These are phyloP conservation scores for Tympanuchus pallidicinctus DNA, from an alignment of 2,113 vertebrate genomes.

Conservation along the genomic window DNA sequence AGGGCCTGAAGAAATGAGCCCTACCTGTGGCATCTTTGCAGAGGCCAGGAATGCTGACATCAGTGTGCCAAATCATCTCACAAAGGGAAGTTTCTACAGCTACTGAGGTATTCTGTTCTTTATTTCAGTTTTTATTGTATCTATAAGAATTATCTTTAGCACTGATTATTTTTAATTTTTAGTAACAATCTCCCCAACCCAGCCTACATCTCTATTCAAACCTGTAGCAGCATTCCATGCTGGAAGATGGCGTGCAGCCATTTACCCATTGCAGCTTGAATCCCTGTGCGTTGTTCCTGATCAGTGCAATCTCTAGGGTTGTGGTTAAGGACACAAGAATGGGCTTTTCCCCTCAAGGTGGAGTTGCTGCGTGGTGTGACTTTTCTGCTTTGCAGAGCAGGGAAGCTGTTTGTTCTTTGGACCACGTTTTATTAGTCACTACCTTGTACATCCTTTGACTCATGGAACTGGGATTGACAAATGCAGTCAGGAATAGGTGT, in stretches of 20 bases:
- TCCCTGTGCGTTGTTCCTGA: fast-evolving
- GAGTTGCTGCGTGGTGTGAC: background rate
- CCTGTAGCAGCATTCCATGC: background rate
- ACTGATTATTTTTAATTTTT: background rate
- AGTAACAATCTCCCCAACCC: fast-evolving
- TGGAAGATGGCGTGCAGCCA: background rate
- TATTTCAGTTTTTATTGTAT: fast-evolving
- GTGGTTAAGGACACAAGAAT: fast-evolving
- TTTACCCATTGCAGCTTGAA: background rate
- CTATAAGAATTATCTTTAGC: background rate
- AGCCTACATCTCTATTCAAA: fast-evolving
- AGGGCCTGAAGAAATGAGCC: background rate
- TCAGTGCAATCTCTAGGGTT: fast-evolving
- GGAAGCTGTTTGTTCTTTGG: background rate
- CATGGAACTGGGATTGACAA: background rate
- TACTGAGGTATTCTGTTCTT: background rate
- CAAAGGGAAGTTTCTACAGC: background rate
- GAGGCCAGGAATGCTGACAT: background rate
- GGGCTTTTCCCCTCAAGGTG: background rate
- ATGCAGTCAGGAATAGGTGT: fast-evolving
- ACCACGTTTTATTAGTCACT: fast-evolving
- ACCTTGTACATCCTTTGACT: background rate
- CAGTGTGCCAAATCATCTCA: fast-evolving
- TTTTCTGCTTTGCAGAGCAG: fast-evolving
- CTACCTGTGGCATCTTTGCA: background rate